Conservation (phyloP, 2,113 vertebrate genomes). For the Rhineura floridana region DNA sequence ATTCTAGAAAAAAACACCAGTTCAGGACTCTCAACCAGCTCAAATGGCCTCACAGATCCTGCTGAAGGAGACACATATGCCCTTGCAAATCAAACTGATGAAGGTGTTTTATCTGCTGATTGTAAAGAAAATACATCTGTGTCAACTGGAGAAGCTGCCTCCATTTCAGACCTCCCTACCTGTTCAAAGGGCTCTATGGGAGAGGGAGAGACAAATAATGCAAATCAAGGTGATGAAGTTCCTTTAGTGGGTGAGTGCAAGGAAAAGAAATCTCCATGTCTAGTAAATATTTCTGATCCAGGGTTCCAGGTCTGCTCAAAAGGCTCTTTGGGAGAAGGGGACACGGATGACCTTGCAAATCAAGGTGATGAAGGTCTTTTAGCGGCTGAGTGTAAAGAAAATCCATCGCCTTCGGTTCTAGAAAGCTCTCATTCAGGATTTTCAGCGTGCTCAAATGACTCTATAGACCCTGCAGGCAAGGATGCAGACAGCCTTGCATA, state of each 20-base stretch:
- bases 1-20: too few species aligned
- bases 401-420: too few species aligned
- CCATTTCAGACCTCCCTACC: constrained; percentile 36
- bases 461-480: background rate
- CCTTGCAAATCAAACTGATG: background rate
- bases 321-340: background rate
- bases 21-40: background rate
- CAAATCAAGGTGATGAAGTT: background rate
- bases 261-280: background rate
- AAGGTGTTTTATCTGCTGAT: background rate
- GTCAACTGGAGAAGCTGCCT: constrained; percentile 53
- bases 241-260: background rate
- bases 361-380: background rate
- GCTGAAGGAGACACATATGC: background rate
- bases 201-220: background rate
- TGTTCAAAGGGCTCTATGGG: constrained; percentile 6
- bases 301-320: background rate
- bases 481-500: background rate
- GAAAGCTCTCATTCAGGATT: too few species aligned
- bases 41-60: background rate
- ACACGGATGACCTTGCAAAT: too few species aligned
- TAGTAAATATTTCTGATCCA: too few species aligned
- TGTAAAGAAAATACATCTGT: background rate
- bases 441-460: too few species aligned
- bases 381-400: background rate